Base-by-base conservation (phyloP, 2,888 invertebrate genomes). In the Nebria brevicollis region DNA sequence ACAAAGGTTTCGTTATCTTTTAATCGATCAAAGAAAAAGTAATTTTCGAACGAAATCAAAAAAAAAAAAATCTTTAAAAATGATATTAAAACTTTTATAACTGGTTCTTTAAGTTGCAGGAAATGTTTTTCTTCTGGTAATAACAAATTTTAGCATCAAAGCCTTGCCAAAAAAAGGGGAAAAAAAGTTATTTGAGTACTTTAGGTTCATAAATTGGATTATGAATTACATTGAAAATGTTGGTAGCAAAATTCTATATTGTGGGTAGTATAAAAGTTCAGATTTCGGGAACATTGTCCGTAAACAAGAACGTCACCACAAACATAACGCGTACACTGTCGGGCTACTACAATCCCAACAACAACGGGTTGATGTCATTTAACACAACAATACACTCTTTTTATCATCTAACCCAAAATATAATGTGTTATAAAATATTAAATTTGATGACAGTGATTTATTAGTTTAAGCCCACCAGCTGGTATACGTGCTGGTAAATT, bases 171-270 rank as follows among this genome's bases (percentile, higher is more conserved):
- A 41, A 42, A 78, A 73, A 78, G 73, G 64, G 66, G 74, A 74
- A 74, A 78, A 74, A 74, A 78, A 78, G 78, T 78, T 78, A 77
- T 66, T 73, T 65, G 20, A 68, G 66, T 77, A 11, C 77, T 73
- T 73, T 65, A 66, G 26, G 41, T 4, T 73, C 74, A 65, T 41
- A 78, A 78, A 78, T 78, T 74, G 73, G 78, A 78, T 78, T 78
- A 78, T 78, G 78, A 78, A 78, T 78, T 78, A 78, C 78, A 73
- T 64, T 72, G 77, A 78, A 78, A 78, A 26, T 70, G 15, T 70
- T 34, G 70, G 70, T 25, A 54, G 54, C 54, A 3, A 54, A 54
- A 54, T 54, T 54, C 54, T 54, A 54, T 54, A 54, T 13, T 54
- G 8, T 11, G 54, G 54, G 54, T 54, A 54, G 54, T 13, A 54